Evolutionary conservation across 53 echinoderm and acorn worm genomes (phyloP).

Genomic region (Astropecten irregularis): DNA sequence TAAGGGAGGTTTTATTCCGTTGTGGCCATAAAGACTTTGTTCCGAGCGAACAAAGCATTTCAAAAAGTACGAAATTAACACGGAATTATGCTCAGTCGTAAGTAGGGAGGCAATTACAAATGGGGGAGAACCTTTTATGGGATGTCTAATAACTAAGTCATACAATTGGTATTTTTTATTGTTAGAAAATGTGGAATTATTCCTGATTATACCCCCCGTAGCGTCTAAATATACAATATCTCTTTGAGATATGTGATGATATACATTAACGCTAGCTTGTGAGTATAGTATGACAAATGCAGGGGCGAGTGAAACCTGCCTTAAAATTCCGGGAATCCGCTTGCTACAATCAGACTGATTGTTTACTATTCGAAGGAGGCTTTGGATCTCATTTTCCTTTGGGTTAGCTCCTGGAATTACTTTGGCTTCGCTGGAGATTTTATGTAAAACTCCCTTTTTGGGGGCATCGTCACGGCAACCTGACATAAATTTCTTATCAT

Average conservation of each 20-base stretch:
- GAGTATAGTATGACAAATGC: neutral
- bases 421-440: neutral
- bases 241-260: neutral
- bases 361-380: neutral
- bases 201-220: constrained; percentile 23
- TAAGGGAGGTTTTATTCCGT: neutral
- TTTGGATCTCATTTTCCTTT: neutral
- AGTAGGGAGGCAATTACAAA: neutral
- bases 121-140: neutral
- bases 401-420: too few relatives aligned
- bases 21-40: constrained; percentile 1
- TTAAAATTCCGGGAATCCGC: neutral
- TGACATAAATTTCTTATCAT: neutral
- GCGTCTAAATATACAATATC: constrained; percentile 30
- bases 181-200: neutral
- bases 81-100: neutral
- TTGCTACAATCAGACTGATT: neutral
- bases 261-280: constrained; percentile 3
- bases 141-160: neutral
- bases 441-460: neutral
- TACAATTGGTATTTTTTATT: constrained; percentile 5
- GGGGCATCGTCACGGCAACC: neutral
- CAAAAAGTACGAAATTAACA: neutral
- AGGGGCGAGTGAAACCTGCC: neutral
- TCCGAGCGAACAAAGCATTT: neutral